Base-by-base conservation (phyloP, 35 echinoderm and acorn worm genomes). In the Heliocidaris erythrogramma region DNA sequence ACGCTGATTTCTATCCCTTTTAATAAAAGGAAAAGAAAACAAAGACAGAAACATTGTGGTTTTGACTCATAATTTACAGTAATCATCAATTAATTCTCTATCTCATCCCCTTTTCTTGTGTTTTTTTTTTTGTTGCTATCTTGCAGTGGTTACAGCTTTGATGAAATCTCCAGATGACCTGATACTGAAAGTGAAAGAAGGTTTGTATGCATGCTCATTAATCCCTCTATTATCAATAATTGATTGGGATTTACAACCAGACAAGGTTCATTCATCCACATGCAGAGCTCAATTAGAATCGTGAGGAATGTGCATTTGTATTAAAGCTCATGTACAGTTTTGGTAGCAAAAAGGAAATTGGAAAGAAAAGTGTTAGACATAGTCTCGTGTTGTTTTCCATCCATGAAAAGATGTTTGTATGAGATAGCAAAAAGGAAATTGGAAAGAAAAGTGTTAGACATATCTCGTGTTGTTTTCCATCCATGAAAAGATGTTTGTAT, bases 121-220 rank as follows among this genome's bases (percentile, higher is more conserved):
- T 95, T 71, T 49, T 50, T 95, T 9, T 48, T 94, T 32, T 94
- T 21, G 24, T 91, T 91, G 31, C 30, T 85, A 42, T 30, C 71
- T 94, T 94, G 8, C 95, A 96, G 95, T 96, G 49, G 95, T 96
- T 49, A 96, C 95, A 11, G 93, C 93, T 87, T 87, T 96, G 85
- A 96, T 96, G 95, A 93, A 93, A 60, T 96, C 95, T 9, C 95
- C 95, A 1, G 95, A 96, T 90, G 95, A 96, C 29, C 95, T 96
- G 49, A 90, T 96, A 31, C 92, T 96, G 93, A 96, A 92, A 96
- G 95, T 96, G 14, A 94, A 61, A 96, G 95, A 96, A 94, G 95
- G 95, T 94, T 47, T 61, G 95, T 86, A 84, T 0, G 31, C 35
- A 78, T 18, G 65, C 21, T 78, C 18, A n/a, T 78, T 78, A 78